These are phyloP conservation scores for Redunca redunca DNA, from an alignment of 2,113 vertebrate species.

Conservation along the genomic window DNA sequence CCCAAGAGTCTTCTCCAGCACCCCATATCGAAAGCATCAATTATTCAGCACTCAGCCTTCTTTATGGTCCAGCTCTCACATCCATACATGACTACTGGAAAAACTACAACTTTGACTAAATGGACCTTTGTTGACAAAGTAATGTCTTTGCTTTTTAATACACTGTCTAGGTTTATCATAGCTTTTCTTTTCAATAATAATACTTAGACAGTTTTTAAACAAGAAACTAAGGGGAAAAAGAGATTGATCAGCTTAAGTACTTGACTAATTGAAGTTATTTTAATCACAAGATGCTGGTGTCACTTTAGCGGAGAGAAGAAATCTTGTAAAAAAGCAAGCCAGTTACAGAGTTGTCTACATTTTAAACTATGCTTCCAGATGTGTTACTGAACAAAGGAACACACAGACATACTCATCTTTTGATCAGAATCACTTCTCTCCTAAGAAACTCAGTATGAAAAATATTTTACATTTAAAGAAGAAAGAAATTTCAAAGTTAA, in stretches of 20 bases:
- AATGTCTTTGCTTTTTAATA: background rate
- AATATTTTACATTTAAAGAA: constrained; percentile 61
- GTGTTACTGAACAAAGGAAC: constrained; percentile 45
- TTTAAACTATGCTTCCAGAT: constrained; percentile 13
- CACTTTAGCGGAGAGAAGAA: background rate
- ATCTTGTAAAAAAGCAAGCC: background rate
- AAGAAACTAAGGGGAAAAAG: background rate
- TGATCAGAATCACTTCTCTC: constrained; percentile 58
- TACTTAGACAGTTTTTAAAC: background rate
- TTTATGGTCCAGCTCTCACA: background rate
- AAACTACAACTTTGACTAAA: background rate
- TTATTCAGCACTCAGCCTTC: background rate
- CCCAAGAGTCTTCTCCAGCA: background rate
- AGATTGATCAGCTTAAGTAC: background rate
- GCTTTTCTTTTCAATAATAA: background rate
- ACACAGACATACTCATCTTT: constrained; percentile 55
- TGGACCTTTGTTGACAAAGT: background rate
- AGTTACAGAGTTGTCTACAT: constrained; percentile 8
- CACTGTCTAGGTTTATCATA: background rate
- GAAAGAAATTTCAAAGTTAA: constrained; percentile 69
- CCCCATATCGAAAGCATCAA: background rate
- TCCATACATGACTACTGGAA: background rate
- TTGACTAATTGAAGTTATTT: background rate
- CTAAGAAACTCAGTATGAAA: constrained; percentile 42
- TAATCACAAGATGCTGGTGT: background rate